Conservation (phyloP, 2,888 invertebrate genomes). For the Odontothrips loti region DNA sequence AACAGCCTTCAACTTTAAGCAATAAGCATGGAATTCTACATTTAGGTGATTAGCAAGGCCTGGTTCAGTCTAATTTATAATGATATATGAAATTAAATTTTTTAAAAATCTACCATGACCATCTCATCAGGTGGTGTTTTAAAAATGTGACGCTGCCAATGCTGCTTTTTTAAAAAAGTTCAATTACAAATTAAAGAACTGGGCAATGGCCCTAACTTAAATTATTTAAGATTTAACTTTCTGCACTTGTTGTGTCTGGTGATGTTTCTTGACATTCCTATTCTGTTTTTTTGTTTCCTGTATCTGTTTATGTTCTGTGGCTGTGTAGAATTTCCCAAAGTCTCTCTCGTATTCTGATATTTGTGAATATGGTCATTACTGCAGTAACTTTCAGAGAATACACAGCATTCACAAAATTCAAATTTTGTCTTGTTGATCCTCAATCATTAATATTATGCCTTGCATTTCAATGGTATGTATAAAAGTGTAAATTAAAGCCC, state of each 20-base stretch:
- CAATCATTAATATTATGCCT: neutral
- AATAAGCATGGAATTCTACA: neutral
- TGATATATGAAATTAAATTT: no score
- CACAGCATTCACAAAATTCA: neutral
- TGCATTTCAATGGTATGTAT: conserved; percentile 3
- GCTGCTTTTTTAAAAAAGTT: neutral
- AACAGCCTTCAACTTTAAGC: neutral
- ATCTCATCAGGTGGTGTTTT: no score
- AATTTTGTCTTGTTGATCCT: neutral
- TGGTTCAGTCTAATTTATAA: no score
- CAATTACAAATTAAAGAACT: neutral
- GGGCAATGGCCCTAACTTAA: neutral
- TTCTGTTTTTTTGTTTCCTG: neutral
- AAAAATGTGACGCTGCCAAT: no score
- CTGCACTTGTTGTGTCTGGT: neutral
- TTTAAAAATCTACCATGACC: no score
- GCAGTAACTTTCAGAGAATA: no score
- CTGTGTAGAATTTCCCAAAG: conserved; percentile 1
- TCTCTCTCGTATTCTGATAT: neutral
- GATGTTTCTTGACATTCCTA: conserved; percentile 23
- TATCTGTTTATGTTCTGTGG: neutral
- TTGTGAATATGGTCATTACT: neutral
- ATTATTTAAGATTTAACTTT: neutral
- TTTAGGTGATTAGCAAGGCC: no score
- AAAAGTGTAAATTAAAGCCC: neutral